Base-by-base conservation (phyloP, 2,113 vertebrate species). In the Actenoides lindsayi region DNA sequence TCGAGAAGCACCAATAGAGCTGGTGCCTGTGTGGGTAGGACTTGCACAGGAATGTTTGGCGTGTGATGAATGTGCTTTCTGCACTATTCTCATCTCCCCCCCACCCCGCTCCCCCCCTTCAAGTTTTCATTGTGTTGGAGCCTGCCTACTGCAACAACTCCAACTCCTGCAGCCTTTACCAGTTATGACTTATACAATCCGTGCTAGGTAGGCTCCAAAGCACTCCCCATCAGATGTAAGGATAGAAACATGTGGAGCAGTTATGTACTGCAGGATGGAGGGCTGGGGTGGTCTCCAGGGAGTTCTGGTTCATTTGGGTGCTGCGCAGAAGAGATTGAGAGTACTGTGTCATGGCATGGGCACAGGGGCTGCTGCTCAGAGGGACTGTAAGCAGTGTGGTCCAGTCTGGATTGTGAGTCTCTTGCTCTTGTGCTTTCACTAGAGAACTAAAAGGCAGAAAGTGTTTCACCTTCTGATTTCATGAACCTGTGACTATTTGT, bases 231-330 rank as follows among this genome's bases (percentile, higher is more conserved):
- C 31, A 65, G n/a, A 21, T 39, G 41, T 76, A 71, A 81, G 63
- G 24, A 33, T 44, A 62, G 53, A 70, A 93, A 35, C 23, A 33
- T 0, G 0, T 2, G 14, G 21, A 54, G 16, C n/a, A 16, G 27
- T 78, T 23, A 57, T 0, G 0, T 9, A 27, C 21, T 59, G 21
- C 48, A 84, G 46, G 6, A 37, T 9, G 39, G 31, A 62, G 28
- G 33, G 27, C 27, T 42, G 50, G 15, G 27, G 5, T 77, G 33
- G 17, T 82, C 53, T 65, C 27, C 14, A 31, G 59, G 27, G 17
- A 27, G 30, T 28, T 82, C 65, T 63, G 31, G 33, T 88, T 75
- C 48, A 8, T 68, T 63, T 68, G 74, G n/a, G 7, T 75, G 51
- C 57, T 81, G 54, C 30, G 12, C 9, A 9, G 42, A 59, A 35